These are phyloP conservation scores for Cnemophilus loriae DNA, from an alignment of 2,113 vertebrate genomes.

Conservation along the genomic window DNA sequence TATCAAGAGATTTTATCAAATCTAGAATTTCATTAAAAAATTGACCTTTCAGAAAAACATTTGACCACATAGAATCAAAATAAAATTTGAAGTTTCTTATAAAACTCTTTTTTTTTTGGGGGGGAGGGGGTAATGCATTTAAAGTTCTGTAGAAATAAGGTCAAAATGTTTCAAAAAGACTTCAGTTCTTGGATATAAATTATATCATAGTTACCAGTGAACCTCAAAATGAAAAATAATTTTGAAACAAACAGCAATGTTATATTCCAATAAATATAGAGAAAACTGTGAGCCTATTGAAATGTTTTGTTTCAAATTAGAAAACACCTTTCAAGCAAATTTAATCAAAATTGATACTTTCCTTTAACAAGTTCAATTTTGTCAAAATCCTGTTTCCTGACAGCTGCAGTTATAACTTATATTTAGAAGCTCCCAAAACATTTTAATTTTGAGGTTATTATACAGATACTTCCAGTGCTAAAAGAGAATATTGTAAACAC, in stretches of 20 bases:
- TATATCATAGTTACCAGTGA: neutral
- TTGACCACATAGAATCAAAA: neutral
- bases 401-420: constrained; percentile 54
- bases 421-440: constrained; percentile 51
- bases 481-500: constrained; percentile 22
- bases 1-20: neutral
- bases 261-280: neutral
- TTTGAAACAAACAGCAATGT: neutral
- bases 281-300: neutral
- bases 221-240: neutral
- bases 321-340: constrained; percentile 48
- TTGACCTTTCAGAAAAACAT: neutral
- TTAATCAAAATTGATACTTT: constrained; percentile 41
- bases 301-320: constrained; percentile 29
- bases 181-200: neutral
- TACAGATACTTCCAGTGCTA: constrained; percentile 41
- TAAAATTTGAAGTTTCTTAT: neutral
- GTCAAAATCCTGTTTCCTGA: constrained; percentile 45
- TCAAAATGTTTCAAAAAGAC: neutral
- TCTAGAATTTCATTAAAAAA: neutral
- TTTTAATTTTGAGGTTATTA: constrained; percentile 57
- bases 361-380: constrained; percentile 36
- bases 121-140: accelerated
- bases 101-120: neutral
- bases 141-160: neutral